phyloP scores from a whole-genome alignment of 2,113 vertebrate genomes.

The Emberiza fucata region DNA sequence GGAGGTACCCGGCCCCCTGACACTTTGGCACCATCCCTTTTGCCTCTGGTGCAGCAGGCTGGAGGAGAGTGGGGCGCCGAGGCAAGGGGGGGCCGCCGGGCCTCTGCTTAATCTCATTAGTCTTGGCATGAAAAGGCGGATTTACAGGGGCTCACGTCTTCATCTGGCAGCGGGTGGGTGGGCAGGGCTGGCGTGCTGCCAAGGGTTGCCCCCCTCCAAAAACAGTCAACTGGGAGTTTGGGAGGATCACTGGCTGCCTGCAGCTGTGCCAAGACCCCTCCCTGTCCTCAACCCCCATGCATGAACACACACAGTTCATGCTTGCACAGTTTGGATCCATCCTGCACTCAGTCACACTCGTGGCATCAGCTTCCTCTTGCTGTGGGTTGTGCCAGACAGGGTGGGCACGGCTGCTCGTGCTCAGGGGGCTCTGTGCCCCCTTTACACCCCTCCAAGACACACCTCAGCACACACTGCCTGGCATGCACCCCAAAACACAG shows the following conservation, averaged over 20 bases:
- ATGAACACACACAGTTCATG: rapidly evolving
- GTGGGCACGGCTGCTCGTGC: rapidly evolving
- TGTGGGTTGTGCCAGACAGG: not conserved
- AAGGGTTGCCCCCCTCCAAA: not conserved
- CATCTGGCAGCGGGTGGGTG: not conserved
- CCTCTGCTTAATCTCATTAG: slow-evolving; percentile 52
- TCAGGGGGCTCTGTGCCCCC: not conserved
- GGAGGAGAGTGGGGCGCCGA: rapidly evolving
- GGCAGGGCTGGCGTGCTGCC: not conserved
- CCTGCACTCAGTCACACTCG: rapidly evolving
- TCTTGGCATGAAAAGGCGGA: slow-evolving; percentile 32
- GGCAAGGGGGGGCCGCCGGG: rapidly evolving
- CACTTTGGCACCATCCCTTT: not conserved
- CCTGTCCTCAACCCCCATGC: rapidly evolving
- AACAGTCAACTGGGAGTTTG: rapidly evolving
- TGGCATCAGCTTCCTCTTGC: not conserved
- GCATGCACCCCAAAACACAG: not conserved
- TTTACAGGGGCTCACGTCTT: slow-evolving; percentile 5
- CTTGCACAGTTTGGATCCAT: not conserved
- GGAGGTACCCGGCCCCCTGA: rapidly evolving
- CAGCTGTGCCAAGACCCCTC: not conserved
- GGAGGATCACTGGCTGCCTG: not conserved
- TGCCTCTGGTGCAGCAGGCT: not conserved
- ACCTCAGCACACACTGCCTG: rapidly evolving
- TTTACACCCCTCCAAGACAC: rapidly evolving